phyloP scores from a whole-genome alignment of 1,140 invertebrate species.

The Lordiphosa collinella region DNA sequence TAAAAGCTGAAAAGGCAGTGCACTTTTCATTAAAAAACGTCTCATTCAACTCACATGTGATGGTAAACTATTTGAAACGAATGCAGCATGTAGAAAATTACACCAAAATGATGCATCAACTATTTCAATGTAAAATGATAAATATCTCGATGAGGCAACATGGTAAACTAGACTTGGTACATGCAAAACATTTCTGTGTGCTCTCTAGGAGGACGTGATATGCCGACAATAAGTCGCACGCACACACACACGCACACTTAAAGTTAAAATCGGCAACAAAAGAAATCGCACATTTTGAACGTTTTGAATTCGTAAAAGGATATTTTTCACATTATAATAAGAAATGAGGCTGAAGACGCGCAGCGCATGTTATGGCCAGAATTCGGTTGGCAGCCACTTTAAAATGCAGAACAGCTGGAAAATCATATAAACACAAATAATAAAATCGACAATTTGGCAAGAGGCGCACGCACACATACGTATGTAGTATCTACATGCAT shows the following conservation, averaged over 20 bases:
- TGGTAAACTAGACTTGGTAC: conserved; percentile 14
- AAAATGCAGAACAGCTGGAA: conserved; percentile 79
- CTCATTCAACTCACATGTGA: too few relatives aligned
- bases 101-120: conserved; percentile 52
- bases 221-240: conserved; percentile 41
- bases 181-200: conserved; percentile 37
- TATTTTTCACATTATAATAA: conserved; percentile 78
- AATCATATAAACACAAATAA: conserved; percentile 79
- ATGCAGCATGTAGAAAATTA: conserved; percentile 46
- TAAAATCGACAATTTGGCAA: conserved; percentile 79
- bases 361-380: conserved; percentile 45
- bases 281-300: conserved; percentile 71
- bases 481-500: conserved; percentile 32
- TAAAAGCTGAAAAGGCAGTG: too few relatives aligned
- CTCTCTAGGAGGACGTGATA: conserved; percentile 42
- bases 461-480: conserved; percentile 59
- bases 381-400: conserved; percentile 42
- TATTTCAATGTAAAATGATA: conserved; percentile 61
- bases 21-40: too few relatives aligned
- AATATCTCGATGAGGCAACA: conserved; percentile 31
- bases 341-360: conserved; percentile 73
- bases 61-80: conserved; percentile 1
- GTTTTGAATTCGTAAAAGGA: conserved; percentile 76
- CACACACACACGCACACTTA: conserved; percentile 12
- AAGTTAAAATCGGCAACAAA: conserved; percentile 60